Conservation (phyloP, 2,113 vertebrate genomes). For the Regulus satrapa region DNA sequence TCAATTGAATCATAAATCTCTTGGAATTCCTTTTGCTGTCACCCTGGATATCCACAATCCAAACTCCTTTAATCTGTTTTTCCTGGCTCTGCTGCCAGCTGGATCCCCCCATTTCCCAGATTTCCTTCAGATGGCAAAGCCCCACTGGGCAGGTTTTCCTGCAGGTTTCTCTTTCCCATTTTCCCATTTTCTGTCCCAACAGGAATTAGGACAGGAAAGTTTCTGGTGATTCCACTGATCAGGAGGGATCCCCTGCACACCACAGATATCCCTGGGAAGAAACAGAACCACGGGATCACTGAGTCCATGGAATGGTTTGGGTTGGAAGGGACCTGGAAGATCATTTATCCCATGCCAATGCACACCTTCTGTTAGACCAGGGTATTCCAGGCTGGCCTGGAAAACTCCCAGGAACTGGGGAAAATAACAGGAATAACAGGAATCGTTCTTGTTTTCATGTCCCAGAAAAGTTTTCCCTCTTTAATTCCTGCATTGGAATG, state of each 20-base stretch:
- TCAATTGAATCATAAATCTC: not conserved
- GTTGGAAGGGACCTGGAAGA: not conserved
- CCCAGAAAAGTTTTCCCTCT: not conserved
- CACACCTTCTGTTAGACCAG: not conserved
- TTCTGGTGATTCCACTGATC: too few relatives aligned
- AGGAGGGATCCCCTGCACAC: not conserved
- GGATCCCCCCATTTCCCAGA: not conserved
- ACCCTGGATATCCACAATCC: not conserved
- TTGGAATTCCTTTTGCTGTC: not conserved
- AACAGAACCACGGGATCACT: not conserved
- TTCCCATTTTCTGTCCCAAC: not conserved
- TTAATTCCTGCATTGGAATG: not conserved
- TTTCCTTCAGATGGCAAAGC: not conserved
- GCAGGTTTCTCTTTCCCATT: not conserved
- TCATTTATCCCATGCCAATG: not conserved
- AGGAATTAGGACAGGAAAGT: not conserved
- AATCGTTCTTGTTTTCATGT: not conserved
- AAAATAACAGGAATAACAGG: not conserved
- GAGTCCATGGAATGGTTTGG: not conserved
- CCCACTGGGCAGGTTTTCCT: rapidly evolving
- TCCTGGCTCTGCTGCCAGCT: rapidly evolving
- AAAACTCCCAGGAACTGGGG: not conserved
- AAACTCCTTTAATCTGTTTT: not conserved
- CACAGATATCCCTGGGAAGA: not conserved
- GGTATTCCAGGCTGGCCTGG: not conserved